Percentiles rank a stretch among this genome's conserved stretches.
phyloP scores from a whole-genome alignment of 1,140 invertebrate genomes.

The Drosophila neocordata region DNA sequence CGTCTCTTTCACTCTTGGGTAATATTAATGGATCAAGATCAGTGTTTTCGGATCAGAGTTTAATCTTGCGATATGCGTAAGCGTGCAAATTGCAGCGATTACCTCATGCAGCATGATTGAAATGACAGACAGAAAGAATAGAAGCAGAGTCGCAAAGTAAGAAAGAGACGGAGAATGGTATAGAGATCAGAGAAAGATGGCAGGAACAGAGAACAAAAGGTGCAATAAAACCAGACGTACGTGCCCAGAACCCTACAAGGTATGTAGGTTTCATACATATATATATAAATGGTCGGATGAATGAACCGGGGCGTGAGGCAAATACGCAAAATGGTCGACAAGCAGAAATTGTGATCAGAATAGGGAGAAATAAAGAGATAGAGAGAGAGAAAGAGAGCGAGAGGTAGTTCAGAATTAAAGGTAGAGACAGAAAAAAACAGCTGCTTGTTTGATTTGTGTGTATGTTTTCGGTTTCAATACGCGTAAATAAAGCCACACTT shows the following conservation, averaged over 20 bases:
- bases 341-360: slow-evolving; percentile 12
- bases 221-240: slow-evolving; percentile 72
- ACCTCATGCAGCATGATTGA: slow-evolving; percentile 43
- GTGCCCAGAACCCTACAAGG: slow-evolving; percentile 11
- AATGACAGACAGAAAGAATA: slow-evolving; percentile 19
- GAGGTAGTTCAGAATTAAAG: background rate
- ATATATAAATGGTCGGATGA: slow-evolving; percentile 44
- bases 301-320: slow-evolving; percentile 67
- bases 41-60: slow-evolving; percentile 51
- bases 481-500: slow-evolving; percentile 59
- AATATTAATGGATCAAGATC: slow-evolving; percentile 40
- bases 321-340: slow-evolving; percentile 65
- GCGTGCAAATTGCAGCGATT: slow-evolving; percentile 78
- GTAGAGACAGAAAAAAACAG: slow-evolving; percentile 25
- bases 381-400: background rate
- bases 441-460: slow-evolving; percentile 36
- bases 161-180: slow-evolving; percentile 30
- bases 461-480: slow-evolving; percentile 40
- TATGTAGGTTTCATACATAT: background rate
- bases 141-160: slow-evolving; percentile 1
- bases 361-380: background rate
- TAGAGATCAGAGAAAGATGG: slow-evolving; percentile 19
- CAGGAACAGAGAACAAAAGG: slow-evolving; percentile 57
- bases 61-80: slow-evolving; percentile 80
- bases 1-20: background rate